Conservation (phyloP, 1,140 invertebrate genomes). For the Drosophila parvula region DNA sequence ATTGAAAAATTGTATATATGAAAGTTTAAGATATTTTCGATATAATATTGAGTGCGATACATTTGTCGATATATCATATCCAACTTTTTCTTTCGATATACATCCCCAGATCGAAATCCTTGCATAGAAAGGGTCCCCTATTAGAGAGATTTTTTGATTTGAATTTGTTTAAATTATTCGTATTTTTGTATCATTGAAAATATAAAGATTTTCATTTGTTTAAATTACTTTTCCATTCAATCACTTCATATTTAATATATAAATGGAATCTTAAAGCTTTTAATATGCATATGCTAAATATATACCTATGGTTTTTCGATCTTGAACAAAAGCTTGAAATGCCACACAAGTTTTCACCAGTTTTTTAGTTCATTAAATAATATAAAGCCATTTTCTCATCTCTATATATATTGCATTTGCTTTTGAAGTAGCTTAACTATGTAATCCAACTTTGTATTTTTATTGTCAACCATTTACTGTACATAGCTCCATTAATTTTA, state of each 20-base stretch:
- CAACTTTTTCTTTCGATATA: not conserved
- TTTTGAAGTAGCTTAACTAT: conserved; percentile 67
- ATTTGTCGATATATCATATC: not conserved
- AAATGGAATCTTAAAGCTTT: conserved; percentile 6
- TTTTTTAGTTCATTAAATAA: conserved; percentile 44
- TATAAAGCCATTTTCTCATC: conserved; percentile 17
- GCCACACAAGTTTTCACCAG: conserved; percentile 50
- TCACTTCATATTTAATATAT: conserved; percentile 1
- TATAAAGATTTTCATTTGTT: not conserved
- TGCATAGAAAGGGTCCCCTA: not conserved
- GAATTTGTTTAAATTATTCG: not conserved
- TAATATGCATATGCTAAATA: conserved; percentile 2
- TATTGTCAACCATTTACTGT: conserved; percentile 54
- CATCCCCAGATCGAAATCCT: not conserved
- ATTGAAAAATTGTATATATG: too few relatives aligned
- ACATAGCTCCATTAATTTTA: conserved; percentile 51
- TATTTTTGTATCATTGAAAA: not conserved
- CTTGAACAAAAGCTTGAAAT: conserved; percentile 54
- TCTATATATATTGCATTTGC: conserved; percentile 50
- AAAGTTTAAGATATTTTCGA: not conserved
- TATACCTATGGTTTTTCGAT: conserved; percentile 23
- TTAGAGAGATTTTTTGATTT: not conserved
- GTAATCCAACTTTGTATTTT: conserved; percentile 60
- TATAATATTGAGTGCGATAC: not conserved
- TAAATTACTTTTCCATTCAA: not conserved